phyloP scores from a whole-genome alignment of 2,113 vertebrate genomes.

The Hystrix brachyura region DNA sequence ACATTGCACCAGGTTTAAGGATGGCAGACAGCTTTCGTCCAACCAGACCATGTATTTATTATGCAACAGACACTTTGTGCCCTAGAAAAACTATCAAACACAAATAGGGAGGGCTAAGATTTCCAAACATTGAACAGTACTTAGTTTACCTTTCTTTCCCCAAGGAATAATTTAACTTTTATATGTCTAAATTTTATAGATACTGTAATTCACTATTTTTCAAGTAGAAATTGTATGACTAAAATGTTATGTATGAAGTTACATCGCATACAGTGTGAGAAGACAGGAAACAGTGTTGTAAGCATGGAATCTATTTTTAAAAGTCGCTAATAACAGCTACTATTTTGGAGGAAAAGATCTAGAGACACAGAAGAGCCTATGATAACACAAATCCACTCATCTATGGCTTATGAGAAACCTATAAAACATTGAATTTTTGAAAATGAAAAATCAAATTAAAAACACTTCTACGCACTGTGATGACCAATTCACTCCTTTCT shows the following conservation, averaged over 20 bases:
- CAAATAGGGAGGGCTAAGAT: conserved; percentile 83
- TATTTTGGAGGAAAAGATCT: conserved; percentile 4
- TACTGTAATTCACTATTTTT: conserved; percentile 30
- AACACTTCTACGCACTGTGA: neutral
- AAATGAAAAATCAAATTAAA: conserved; percentile 35
- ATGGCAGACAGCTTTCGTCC: conserved; percentile 65
- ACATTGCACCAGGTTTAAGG: conserved; percentile 80
- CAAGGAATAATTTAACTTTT: conserved; percentile 65
- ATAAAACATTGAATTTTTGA: neutral
- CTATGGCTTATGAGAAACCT: neutral
- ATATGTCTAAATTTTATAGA: conserved; percentile 65
- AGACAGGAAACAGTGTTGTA: conserved; percentile 50
- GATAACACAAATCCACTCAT: neutral
- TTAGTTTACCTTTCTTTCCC: conserved; percentile 60
- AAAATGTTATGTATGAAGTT: conserved; percentile 74
- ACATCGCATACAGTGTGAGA: conserved; percentile 61
- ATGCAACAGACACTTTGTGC: conserved; percentile 70
- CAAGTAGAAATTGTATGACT: neutral
- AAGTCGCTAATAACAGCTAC: neutral
- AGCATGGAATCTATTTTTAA: neutral
- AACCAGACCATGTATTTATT: conserved; percentile 79
- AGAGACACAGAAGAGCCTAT: neutral
- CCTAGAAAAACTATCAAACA: conserved; percentile 84
- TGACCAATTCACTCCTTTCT: neutral
- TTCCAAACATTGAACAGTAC: conserved; percentile 74